Evolutionary conservation across 2,797 vertebrate species (phyloP), one percentile per base, ranked within the genome.

Genomic region (Orientallactaga sibirica): DNA sequence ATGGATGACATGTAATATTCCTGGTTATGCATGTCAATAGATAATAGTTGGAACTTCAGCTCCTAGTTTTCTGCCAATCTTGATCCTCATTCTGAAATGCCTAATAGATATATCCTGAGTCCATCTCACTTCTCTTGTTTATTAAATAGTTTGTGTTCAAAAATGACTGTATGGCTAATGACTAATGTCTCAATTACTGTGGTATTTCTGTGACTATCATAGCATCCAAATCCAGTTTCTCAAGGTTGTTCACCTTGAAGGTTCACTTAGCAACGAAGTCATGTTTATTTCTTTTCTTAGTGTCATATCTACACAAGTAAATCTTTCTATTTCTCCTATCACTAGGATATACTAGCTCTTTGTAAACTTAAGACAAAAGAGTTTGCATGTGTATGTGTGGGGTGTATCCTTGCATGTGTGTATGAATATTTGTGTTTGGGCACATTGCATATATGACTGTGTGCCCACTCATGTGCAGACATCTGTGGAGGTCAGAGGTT

Each of bases 221-320:
- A 62, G 62, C 27, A 18, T 66, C 78, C 55, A 55, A 48, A 75
- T 92, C 33, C 37, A 89, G n/a, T 75, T 83, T 68, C 20, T 92
- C 33, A 52, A 81, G 24, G 27, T 16, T 70, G 2, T 71, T 88
- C 58, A 86, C 86, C 76, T 93, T 76, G 43, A 86, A 27, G 78
- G 11, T 92, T 29, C 61, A 75, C n/a, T 89, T 67, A 89, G 37
- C 58, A 55, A 74, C 7, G 43, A 90, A 85, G 33, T 73, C 20
- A 48, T 84, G 33, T 62, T 71, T 27, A 16, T 94, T 91, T 90
- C 71, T 37, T 76, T 68, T 88, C n/a, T 25, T 82, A 79, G 85
- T 92, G 78, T 84, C 87, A 10, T 81, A 88, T 85, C 68, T 94
- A 22, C 19, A 29, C 58, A 70, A 6, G 29, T 64, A 67, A 8